A percentile compares a stretch with the other conserved stretches of the same genome.
phyloP scores from a whole-genome alignment of 2,888 invertebrate species.

The Cataglyphis altisquamis region DNA sequence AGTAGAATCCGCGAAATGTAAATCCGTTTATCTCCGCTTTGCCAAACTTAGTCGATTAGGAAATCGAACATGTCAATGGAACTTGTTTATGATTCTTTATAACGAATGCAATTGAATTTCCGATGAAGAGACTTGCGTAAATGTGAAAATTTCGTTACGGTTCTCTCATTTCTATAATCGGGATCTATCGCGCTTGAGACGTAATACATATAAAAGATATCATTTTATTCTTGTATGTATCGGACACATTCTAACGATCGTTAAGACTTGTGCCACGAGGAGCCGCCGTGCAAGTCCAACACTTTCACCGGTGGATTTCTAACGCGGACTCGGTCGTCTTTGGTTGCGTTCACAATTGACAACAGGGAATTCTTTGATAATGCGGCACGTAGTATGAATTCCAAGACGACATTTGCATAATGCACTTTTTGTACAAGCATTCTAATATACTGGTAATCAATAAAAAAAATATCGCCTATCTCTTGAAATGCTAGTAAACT shows the following conservation, averaged over 20 bases:
- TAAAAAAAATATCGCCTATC: not conserved
- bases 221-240: conserved; percentile 49
- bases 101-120: not conserved
- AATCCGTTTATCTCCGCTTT: not conserved
- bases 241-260: conserved; percentile 65
- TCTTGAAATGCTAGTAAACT: not conserved
- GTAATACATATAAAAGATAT: conserved; percentile 58
- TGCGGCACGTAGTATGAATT: not conserved
- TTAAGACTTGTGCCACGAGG: conserved; percentile 57
- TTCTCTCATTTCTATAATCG: conserved; percentile 7
- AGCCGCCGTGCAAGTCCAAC: conserved; percentile 72
- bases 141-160: conserved; percentile 1
- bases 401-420: not conserved
- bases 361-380: not conserved
- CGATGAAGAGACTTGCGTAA: not conserved
- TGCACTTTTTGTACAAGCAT: not conserved
- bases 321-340: conserved; percentile 74
- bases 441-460: not conserved
- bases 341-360: conserved; percentile 68
- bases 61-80: not conserved
- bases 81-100: not conserved
- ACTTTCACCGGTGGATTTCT: conserved; percentile 83
- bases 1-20: not conserved
- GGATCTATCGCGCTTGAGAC: conserved; percentile 10
- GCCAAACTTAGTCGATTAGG: not conserved